phyloP scores from a whole-genome alignment of 1,140 invertebrate genomes.

The Teleopsis dalmanni region DNA sequence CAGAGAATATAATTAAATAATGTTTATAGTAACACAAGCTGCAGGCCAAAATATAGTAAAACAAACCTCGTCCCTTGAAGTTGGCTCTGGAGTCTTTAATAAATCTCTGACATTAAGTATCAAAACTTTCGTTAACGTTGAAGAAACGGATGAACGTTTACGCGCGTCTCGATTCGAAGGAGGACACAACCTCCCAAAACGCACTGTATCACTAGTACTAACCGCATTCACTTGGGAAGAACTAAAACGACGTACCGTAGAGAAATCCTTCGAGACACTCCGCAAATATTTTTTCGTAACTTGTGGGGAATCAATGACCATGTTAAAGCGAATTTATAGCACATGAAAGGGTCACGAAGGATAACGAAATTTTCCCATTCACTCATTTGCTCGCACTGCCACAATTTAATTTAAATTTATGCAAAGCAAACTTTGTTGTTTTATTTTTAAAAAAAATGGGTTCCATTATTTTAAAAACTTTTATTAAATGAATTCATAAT shows the following conservation, averaged over 20 bases:
- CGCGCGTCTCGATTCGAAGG: constrained; percentile 22
- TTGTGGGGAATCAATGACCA: constrained; percentile 31
- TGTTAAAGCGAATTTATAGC: neutral
- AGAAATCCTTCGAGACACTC: constrained; percentile 37
- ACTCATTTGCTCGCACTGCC: no score
- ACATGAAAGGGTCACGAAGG: no score
- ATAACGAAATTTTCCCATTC: no score
- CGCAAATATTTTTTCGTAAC: constrained; percentile 32
- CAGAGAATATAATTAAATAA: neutral
- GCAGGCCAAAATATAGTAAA: neutral
- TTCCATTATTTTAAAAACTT: no score
- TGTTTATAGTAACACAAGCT: neutral
- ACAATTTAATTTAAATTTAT: no score
- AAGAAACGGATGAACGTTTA: constrained; percentile 39
- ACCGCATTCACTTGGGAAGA: constrained; percentile 22
- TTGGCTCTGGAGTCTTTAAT: constrained; percentile 23
- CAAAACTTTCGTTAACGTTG: constrained; percentile 40
- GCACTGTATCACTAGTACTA: no score
- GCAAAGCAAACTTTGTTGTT: no score
- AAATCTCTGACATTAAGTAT: constrained; percentile 42
- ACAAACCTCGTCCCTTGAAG: constrained; percentile 4
- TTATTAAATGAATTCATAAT: no score
- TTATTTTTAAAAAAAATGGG: no score
- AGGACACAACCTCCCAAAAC: no score
- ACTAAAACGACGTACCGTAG: constrained; percentile 36